Evolutionary conservation across 1,140 invertebrate species (phyloP).

Genomic region (Drosophila bocki): DNA sequence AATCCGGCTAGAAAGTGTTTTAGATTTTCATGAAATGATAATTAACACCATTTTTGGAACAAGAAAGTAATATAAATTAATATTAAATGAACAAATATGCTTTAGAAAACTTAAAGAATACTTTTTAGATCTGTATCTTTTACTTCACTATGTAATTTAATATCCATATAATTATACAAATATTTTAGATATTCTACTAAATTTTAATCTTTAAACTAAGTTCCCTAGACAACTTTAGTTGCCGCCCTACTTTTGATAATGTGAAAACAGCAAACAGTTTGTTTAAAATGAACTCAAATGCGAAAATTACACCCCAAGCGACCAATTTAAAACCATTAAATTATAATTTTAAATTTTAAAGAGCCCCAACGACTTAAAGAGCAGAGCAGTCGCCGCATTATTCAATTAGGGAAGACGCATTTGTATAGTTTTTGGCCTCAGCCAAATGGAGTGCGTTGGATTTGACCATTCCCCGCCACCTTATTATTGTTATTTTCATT

Average conservation of each 20-base stretch:
- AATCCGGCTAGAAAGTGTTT: not conserved
- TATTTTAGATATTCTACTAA: too few relatives aligned
- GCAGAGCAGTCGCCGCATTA: slow-evolving; percentile 37
- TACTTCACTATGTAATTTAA: not conserved
- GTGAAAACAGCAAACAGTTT: slow-evolving; percentile 53
- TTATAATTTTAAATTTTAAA: slow-evolving; percentile 83
- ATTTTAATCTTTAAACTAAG: not conserved
- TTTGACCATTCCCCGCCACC: slow-evolving; percentile 14
- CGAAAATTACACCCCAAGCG: slow-evolving; percentile 83
- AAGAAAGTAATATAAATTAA: not conserved
- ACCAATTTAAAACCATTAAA: slow-evolving; percentile 83
- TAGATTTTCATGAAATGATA: not conserved
- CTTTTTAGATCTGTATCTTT: too few relatives aligned
- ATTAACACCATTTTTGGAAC: not conserved
- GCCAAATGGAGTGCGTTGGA: slow-evolving; percentile 53
- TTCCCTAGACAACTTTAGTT: not conserved
- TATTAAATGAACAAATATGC: too few relatives aligned
- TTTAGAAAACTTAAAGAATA: too few relatives aligned
- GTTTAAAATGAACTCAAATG: slow-evolving; percentile 80
- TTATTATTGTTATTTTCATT: slow-evolving; percentile 12
- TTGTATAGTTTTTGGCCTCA: slow-evolving; percentile 45
- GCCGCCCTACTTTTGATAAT: slow-evolving; percentile 27
- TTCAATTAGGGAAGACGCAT: slow-evolving; percentile 53
- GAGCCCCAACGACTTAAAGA: slow-evolving; percentile 51
- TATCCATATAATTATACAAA: too few relatives aligned